Conservation (phyloP, 2,888 invertebrate species). For the Xestobium rufovillosum region DNA sequence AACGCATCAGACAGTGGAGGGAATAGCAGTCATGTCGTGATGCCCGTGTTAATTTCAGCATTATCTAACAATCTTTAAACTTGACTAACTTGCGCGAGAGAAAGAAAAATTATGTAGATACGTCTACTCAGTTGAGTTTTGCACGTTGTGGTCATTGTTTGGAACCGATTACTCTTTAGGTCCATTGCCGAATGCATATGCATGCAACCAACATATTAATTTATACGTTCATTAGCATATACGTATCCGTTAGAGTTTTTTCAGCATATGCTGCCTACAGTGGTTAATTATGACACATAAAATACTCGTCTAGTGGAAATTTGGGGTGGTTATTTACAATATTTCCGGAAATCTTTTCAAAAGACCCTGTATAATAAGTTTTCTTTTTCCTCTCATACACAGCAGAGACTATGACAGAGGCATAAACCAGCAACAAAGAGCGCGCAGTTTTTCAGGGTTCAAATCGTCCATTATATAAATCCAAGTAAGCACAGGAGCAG, state of each 20-base stretch:
- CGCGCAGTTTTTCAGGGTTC: too few species aligned
- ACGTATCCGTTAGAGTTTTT: constrained; percentile 46
- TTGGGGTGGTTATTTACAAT: background rate
- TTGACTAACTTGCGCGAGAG: constrained; percentile 46
- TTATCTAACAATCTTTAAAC: constrained; percentile 47
- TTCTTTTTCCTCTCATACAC: constrained; percentile 1
- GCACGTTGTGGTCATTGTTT: constrained; percentile 36
- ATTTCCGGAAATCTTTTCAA: background rate
- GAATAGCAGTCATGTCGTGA: constrained; percentile 31
- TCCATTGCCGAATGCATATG: constrained; percentile 41
- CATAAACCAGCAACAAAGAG: too few species aligned
- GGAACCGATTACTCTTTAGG: constrained; percentile 27
- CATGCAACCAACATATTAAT: constrained; percentile 47
- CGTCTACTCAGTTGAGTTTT: constrained; percentile 33
- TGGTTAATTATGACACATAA: constrained; percentile 41
- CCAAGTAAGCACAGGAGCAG: too few species aligned
- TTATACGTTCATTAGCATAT: constrained; percentile 47
- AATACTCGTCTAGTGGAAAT: constrained; percentile 19
- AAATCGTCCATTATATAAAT: too few species aligned
- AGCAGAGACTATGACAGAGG: too few species aligned
- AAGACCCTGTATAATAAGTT: background rate
- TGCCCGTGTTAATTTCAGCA: constrained; percentile 45
- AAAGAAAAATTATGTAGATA: constrained; percentile 45
- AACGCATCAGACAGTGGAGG: constrained; percentile 23
- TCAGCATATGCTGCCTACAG: constrained; percentile 42